Evolutionary conservation across 2,113 vertebrate species (phyloP).

Genomic region (Origma solitaria): DNA sequence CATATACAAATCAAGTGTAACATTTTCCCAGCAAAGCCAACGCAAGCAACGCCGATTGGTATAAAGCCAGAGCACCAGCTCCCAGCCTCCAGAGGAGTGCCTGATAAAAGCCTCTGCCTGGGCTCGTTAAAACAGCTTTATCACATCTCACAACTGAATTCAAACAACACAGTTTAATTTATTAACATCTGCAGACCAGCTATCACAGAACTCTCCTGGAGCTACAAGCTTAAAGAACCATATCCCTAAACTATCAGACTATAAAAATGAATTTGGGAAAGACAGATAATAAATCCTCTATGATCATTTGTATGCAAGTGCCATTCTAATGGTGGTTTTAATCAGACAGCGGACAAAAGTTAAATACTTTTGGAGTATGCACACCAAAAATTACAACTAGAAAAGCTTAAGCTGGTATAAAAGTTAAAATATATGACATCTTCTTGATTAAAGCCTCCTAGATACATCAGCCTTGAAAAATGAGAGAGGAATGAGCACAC

Average conservation of each 20-base stretch:
- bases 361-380: background rate
- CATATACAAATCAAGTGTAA: background rate
- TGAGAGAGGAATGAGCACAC: background rate
- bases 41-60: background rate
- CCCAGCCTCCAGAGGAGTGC: background rate
- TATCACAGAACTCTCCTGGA: background rate
- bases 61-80: background rate
- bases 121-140: background rate
- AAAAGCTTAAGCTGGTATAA: background rate
- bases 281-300: background rate
- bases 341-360: background rate
- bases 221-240: background rate
- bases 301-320: background rate
- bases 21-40: background rate
- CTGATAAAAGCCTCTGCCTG: background rate
- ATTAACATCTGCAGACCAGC: background rate
- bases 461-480: slow-evolving; percentile 13
- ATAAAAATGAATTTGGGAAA: background rate
- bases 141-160: background rate
- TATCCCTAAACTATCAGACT: background rate
- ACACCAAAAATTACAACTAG: background rate
- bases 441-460: slow-evolving; percentile 18
- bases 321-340: background rate
- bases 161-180: slow-evolving; percentile 28
- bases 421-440: background rate